Evolutionary conservation across 2,113 vertebrate genomes (phyloP).

Genomic region (Isichthys henryi): DNA sequence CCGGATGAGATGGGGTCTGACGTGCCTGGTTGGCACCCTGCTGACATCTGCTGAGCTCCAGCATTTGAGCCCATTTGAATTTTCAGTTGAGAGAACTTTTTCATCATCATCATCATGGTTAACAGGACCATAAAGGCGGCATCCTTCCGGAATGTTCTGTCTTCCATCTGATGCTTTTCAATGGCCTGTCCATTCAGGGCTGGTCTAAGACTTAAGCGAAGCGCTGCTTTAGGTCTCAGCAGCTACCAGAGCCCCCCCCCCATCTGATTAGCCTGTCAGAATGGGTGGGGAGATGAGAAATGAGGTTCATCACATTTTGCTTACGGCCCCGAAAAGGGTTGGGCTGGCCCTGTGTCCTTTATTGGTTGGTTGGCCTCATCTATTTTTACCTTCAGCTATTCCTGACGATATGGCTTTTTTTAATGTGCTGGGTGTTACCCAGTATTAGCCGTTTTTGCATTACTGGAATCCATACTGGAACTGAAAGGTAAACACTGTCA

Average conservation of each 20-base stretch:
- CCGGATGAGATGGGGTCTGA: not conserved
- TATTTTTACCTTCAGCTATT: not conserved
- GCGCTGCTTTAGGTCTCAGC: not conserved
- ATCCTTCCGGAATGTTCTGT: not conserved
- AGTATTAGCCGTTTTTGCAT: not conserved
- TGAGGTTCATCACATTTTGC: not conserved
- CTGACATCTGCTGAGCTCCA: not conserved
- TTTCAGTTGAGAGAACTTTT: too few species aligned
- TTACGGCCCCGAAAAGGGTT: not conserved
- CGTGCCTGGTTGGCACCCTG: not conserved
- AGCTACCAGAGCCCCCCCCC: not conserved
- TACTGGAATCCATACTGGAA: not conserved
- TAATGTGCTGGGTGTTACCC: not conserved
- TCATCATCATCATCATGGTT: not conserved
- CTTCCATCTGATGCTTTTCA: not conserved
- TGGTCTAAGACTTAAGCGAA: not conserved
- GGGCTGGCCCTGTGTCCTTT: not conserved
- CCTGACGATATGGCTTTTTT: not conserved
- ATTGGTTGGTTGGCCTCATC: not conserved
- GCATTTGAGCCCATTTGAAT: too few species aligned
- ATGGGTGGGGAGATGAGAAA: not conserved
- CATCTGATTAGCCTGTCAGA: not conserved
- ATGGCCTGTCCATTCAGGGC: not conserved
- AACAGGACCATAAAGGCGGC: not conserved
- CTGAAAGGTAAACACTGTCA: not conserved